Evolutionary conservation across 2,113 vertebrate species (phyloP).

Genomic region (Sinocyclocheilus grahami): DNA sequence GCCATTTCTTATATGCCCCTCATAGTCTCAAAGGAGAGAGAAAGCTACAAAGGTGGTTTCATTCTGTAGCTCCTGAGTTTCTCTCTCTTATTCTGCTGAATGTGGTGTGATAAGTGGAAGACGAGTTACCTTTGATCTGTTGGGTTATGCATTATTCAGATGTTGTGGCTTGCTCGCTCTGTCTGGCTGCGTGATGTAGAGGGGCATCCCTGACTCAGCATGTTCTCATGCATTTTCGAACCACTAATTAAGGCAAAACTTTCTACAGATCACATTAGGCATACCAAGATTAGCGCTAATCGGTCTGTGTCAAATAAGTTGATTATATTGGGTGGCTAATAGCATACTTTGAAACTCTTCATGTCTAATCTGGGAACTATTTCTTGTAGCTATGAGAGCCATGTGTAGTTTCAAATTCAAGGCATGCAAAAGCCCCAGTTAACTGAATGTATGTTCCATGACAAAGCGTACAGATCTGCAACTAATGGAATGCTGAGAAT

Average conservation of each 20-base stretch:
- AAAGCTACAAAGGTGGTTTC: background rate
- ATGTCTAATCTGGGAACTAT: slow-evolving; percentile 63
- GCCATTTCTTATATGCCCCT: background rate
- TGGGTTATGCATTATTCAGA: slow-evolving; percentile 46
- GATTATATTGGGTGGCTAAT: slow-evolving; percentile 58
- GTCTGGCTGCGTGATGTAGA: background rate
- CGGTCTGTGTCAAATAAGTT: slow-evolving; percentile 52
- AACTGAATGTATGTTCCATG: background rate
- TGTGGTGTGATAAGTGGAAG: slow-evolving; percentile 30
- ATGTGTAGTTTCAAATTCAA: background rate
- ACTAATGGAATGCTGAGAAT: slow-evolving; percentile 31
- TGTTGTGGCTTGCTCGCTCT: slow-evolving; percentile 37
- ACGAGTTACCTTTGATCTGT: slow-evolving; percentile 44
- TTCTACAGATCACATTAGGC: slow-evolving; percentile 59
- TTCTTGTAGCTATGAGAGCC: slow-evolving; percentile 43
- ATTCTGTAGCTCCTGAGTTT: slow-evolving; percentile 13
- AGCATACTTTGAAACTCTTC: slow-evolving; percentile 66
- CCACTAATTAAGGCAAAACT: slow-evolving; percentile 62
- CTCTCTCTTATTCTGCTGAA: slow-evolving; percentile 21
- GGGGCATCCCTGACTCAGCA: slow-evolving; percentile 1
- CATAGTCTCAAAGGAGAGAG: background rate
- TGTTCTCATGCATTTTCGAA: slow-evolving; percentile 46
- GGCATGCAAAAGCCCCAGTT: background rate
- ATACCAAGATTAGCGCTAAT: slow-evolving; percentile 63
- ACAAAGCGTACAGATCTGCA: slow-evolving; percentile 2